Percentiles rank a stretch among this genome's conserved stretches.
phyloP scores from a whole-genome alignment of 2,797 vertebrate species.

The Miichthys miiuy region DNA sequence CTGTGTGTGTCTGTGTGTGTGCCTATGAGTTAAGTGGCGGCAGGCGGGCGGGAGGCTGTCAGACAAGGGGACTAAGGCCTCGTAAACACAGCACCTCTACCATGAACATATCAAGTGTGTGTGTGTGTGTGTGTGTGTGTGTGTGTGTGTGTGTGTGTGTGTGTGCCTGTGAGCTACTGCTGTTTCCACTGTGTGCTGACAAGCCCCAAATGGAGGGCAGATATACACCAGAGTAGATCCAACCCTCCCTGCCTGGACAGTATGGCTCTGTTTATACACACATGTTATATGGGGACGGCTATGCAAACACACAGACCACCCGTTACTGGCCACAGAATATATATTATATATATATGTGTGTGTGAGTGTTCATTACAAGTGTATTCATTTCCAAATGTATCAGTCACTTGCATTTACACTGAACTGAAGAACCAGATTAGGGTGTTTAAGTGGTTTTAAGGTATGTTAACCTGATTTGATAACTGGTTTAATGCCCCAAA shows the following conservation, averaged over 20 bases:
- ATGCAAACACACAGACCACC: conserved; percentile 74
- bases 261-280: conserved; percentile 77
- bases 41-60: conserved; percentile 83
- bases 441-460: conserved; percentile 1
- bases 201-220: conserved; percentile 73
- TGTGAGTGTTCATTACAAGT: conserved; percentile 18
- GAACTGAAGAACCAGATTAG: background rate
- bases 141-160: conserved; percentile 31
- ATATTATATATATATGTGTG: background rate
- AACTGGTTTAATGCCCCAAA: background rate
- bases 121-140: conserved; percentile 72
- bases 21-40: conserved; percentile 79
- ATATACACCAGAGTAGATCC: conserved; percentile 76
- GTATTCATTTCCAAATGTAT: conserved; percentile 13
- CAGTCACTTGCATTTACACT: conserved; percentile 6
- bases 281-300: conserved; percentile 34
- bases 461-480: background rate
- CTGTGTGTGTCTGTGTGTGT: conserved; percentile 57
- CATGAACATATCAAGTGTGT: conserved; percentile 79
- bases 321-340: conserved; percentile 54
- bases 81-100: conserved; percentile 82
- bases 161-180: conserved; percentile 70
- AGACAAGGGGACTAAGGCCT: conserved; percentile 79
- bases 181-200: conserved; percentile 80
- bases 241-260: conserved; percentile 71